Percentiles rank a stretch among this genome's conserved stretches.
These are phyloP conservation scores for Chionodraco myersi DNA, from an alignment of 2,113 vertebrate genomes.

Conservation along the genomic window DNA sequence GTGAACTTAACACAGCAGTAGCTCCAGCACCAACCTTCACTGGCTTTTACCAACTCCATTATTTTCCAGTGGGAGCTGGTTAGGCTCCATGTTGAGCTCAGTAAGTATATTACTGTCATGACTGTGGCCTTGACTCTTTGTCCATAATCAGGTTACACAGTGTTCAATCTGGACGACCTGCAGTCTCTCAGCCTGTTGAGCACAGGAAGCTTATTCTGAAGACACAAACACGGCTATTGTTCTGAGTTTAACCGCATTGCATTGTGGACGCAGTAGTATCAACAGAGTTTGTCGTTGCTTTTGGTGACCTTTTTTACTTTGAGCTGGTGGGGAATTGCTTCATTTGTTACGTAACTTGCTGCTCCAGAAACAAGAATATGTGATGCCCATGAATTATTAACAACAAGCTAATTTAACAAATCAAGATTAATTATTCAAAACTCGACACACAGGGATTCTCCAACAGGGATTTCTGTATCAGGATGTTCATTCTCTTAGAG, in stretches of 20 bases:
- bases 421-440: slow-evolving; percentile 46
- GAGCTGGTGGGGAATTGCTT: not conserved
- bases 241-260: not conserved
- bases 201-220: not conserved
- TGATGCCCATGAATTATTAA: slow-evolving; percentile 40
- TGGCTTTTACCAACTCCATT: slow-evolving; percentile 55
- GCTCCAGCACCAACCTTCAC: slow-evolving; percentile 37
- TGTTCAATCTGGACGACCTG: slow-evolving; percentile 45
- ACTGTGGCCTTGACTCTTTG: slow-evolving; percentile 42
- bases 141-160: slow-evolving; percentile 67
- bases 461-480: not conserved
- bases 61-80: slow-evolving; percentile 38
- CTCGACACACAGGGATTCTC: not conserved
- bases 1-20: not conserved
- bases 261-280: not conserved
- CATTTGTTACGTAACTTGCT: not conserved
- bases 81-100: slow-evolving; percentile 56
- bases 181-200: slow-evolving; percentile 21
- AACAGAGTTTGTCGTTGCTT: not conserved
- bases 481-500: not conserved
- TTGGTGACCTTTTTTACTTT: not conserved
- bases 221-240: not conserved
- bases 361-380: slow-evolving; percentile 4
- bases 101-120: slow-evolving; percentile 68
- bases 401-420: slow-evolving; percentile 36